Evolutionary conservation across 2,888 invertebrate species (phyloP), one percentile per base, ranked within the genome.

Genomic region (Pycnomerus fuliginosus): DNA sequence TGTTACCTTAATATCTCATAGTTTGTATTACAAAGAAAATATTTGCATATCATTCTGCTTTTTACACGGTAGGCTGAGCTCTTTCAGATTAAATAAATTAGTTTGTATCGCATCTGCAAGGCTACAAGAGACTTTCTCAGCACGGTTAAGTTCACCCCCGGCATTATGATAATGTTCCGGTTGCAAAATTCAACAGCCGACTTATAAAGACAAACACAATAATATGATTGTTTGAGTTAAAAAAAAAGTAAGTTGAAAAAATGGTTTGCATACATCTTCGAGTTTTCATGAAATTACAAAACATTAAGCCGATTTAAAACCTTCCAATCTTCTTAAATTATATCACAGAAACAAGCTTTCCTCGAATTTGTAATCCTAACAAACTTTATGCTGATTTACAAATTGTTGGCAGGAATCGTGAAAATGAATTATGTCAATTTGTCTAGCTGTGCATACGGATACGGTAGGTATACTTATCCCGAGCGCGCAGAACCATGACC

Each of bases 31-130:
- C 56, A 56, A 58, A 58, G 52, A 53, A 53, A 57, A 56, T 55
- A 59, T 61, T 58, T 60, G 56, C 57, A 59, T 58, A 56, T 48
- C 52, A 49, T 53, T 51, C 44, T 53, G 52, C 50, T 56, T 56
- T 50, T 53, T 52, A 55, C 55, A 57, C 39, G 50, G 48, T 39
- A 41, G 36, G 33, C 27, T 44, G 41, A 29, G 31, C 35, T 42
- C 33, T 48, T 28, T 31, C 25, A 41, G 49, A 49, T 49, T 49
- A 49, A 39, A 49, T 45, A 38, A 49, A 42, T 45, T 49, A 37
- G 42, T 37, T 32, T 36, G 41, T 46, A 46, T 42, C 30, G 42
- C 38, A 32, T 39, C 40, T 35, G 39, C 40, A 45, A 29, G 44
- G 31, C 37, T 33, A 41, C 20, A 17, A 24, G 24, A 32, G 30